Percentiles rank a stretch among this genome's conserved stretches.
These are phyloP conservation scores for Strix uralensis DNA, from an alignment of 2,113 vertebrate species.

Conservation along the genomic window DNA sequence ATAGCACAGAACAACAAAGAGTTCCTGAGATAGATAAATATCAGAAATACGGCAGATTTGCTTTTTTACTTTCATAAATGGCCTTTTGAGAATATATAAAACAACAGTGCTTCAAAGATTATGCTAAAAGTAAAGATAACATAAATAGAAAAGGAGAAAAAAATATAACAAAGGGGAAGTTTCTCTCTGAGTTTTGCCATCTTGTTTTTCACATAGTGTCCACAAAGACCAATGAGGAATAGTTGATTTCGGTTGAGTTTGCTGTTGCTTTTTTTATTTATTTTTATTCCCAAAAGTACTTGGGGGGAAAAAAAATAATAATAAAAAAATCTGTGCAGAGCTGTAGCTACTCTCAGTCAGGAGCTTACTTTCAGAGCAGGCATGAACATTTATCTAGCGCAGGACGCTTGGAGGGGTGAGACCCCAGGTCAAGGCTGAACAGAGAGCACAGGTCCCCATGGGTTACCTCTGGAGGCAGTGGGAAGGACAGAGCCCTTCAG, in stretches of 20 bases:
- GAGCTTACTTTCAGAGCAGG: neutral
- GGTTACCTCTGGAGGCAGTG: neutral
- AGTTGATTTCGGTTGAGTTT: neutral
- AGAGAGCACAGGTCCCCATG: neutral
- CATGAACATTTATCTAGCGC: neutral
- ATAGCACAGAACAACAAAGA: neutral
- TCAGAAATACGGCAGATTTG: neutral
- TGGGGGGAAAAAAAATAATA: too few species aligned
- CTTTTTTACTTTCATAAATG: neutral
- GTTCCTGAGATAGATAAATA: neutral
- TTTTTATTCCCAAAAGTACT: neutral
- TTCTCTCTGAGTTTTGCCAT: neutral
- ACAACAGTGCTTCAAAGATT: neutral
- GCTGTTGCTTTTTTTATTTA: too few species aligned
- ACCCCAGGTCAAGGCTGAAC: neutral
- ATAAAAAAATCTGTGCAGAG: neutral
- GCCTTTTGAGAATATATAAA: neutral
- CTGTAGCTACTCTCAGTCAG: neutral
- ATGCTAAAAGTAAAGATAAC: neutral
- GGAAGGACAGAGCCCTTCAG: neutral
- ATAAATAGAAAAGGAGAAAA: neutral
- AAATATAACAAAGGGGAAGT: neutral
- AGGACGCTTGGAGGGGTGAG: fast-evolving
- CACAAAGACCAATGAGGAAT: neutral
- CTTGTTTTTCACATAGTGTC: neutral